Evolutionary conservation across 2,113 vertebrate genomes (phyloP), one percentile per base, ranked within the genome.

Genomic region (Megaceryle torquata): DNA sequence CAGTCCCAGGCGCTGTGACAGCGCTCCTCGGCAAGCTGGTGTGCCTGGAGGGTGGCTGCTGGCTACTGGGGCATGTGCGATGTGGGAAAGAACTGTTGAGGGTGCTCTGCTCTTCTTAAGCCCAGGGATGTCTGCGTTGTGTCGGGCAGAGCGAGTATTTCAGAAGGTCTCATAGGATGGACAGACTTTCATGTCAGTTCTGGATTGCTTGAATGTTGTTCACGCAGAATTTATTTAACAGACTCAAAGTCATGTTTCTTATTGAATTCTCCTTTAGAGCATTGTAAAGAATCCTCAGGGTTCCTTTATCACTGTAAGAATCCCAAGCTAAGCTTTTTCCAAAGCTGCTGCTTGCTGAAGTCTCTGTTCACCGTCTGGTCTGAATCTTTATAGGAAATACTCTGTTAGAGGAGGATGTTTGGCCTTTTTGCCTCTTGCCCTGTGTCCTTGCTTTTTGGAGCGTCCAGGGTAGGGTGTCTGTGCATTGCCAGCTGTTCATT

Each of bases 391-490:
- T 25, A 37, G 83, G 35, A 31, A 35, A 20, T 24, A 1, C 1
- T 43, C 26, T 50, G 16, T 8, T n/a, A 53, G 61, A 89, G 39
- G 74, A 70, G 26, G 41, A 37, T 37, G 28, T 86, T 69, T 69
- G 72, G 12, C 31, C 12, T 69, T 60, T 79, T n/a, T 67, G 13
- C 1, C 0, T 25, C 56, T 37, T 19, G 2, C n/a, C 7, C 31
- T 20, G 35, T 4, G 2, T 37, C 22, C 44, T 50, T 64, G 28
- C 59, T 21, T n/a, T 50, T 46, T 29, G 57, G 63, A 28, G 22
- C 1, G 1, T 25, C 17, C 26, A 43, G 37, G 11, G 64, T 4
- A 24, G 26, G 57, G 4, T 19, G 1, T 72, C 57, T 0, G 0
- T n/a, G 61, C 43, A 0, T 29, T 39, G 26, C 33, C 24, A 48